phyloP scores from a whole-genome alignment of 2,888 invertebrate genomes.

The Drosophila rellima region DNA sequence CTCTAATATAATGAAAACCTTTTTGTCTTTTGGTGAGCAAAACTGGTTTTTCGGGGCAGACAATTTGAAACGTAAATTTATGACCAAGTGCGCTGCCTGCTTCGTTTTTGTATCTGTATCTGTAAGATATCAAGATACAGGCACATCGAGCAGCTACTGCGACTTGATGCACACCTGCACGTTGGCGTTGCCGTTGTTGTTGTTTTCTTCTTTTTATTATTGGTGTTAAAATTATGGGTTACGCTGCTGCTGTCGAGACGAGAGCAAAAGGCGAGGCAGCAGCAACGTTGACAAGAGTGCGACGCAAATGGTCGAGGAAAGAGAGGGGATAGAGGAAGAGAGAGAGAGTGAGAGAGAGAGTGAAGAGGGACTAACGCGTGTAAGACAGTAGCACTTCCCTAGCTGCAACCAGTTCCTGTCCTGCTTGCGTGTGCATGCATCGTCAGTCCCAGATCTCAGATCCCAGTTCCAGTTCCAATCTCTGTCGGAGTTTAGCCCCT shows the following conservation, averaged over 20 bases:
- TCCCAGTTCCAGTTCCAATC: slow-evolving; percentile 5
- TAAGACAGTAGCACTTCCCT: slow-evolving; percentile 80
- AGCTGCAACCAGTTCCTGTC: slow-evolving; percentile 71
- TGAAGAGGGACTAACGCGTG: slow-evolving; percentile 55
- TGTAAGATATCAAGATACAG: slow-evolving; percentile 76
- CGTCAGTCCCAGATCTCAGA: slow-evolving; percentile 23
- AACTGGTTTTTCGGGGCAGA: slow-evolving; percentile 66
- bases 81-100: slow-evolving; percentile 69
- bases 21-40: slow-evolving; percentile 64
- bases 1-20: slow-evolving; percentile 70
- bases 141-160: slow-evolving; percentile 64
- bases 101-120: slow-evolving; percentile 65
- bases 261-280: slow-evolving; percentile 46
- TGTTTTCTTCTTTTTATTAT: slow-evolving; percentile 73
- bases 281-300: slow-evolving; percentile 69
- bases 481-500: slow-evolving; percentile 23
- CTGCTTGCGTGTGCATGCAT: slow-evolving; percentile 58
- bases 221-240: slow-evolving; percentile 81
- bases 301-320: slow-evolving; percentile 43
- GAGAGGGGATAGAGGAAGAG: background rate
- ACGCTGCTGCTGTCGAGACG: slow-evolving; percentile 57
- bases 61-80: slow-evolving; percentile 80
- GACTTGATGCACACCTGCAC: slow-evolving; percentile 80
- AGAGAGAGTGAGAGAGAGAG: background rate
- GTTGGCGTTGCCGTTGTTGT: slow-evolving; percentile 53